phyloP scores from a whole-genome alignment of 2,113 vertebrate species.

The Pelecanus crispus region DNA sequence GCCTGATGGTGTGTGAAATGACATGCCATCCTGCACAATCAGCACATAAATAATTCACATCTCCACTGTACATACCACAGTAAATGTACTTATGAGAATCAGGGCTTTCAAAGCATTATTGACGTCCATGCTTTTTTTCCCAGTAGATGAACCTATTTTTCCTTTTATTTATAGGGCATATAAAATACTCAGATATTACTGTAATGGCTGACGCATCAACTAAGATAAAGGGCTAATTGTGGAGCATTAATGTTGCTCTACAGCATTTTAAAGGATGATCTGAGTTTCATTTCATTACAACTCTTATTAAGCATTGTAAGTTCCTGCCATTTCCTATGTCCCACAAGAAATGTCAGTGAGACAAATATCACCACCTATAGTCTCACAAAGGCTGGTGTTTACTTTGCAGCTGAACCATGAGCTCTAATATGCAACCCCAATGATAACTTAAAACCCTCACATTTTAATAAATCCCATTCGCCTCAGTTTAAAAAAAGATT shows the following conservation, averaged over 20 bases:
- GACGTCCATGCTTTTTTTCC: neutral
- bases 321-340: neutral
- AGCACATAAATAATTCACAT: constrained; percentile 27
- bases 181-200: neutral
- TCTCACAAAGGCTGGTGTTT: neutral
- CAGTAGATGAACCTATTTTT: neutral
- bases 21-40: neutral
- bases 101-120: neutral
- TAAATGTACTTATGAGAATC: neutral
- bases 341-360: neutral
- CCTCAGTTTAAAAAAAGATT: neutral
- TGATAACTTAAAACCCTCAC: fast-evolving
- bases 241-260: neutral
- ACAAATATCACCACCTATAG: neutral
- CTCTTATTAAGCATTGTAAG: neutral
- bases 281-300: neutral
- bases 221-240: neutral
- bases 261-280: neutral
- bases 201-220: neutral
- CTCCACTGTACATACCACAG: neutral
- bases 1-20: constrained; percentile 27
- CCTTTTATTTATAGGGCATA: neutral
- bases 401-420: neutral
- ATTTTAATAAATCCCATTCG: neutral
- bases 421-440: neutral